Base-by-base conservation (phyloP, 2,113 vertebrate genomes). In the Serinus canaria region DNA sequence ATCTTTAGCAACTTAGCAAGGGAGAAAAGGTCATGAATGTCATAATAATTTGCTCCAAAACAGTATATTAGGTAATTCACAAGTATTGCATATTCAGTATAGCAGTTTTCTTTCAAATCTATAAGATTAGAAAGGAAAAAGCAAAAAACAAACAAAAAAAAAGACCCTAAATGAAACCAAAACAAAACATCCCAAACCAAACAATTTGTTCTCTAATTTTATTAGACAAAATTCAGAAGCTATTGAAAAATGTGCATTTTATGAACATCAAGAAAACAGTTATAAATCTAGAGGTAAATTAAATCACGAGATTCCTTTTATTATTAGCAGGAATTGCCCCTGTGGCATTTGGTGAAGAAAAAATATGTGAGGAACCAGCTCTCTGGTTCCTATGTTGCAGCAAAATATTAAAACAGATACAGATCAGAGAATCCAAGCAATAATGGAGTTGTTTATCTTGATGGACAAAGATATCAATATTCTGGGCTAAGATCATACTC, bases 151-250 rank as follows among this genome's bases (percentile, higher is more conserved):
- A 74, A 20, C 4, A 41, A 67, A 58, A 31, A n/a, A n/a, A n/a
- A 47, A 59, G 24, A 33, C 15, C 3, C 10, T 44, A 68, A 68
- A 68, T 17, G 17, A 44, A 68, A 77, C 21, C 9, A 28, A 52
- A 59, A 27, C 3, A 23, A 60, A 82, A 60, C 18, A 1, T 0
- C 2, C 13, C 3, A 31, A 49, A n/a, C 7, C 9, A 35, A 59
- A 43, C 25, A 50, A 59, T 7, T 16, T 21, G 6, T 64, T 87
- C 35, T 81, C 37, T 60, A 39, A 52, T 64, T 73, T 64, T 66
- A 37, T 43, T 69, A 41, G 17, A 17, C 7, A 24, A 16, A 88
- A 69, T n/a, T 76, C 21, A 72, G n/a, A 91, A 78, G 47, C 14
- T 78, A 9, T 30, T 81, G 17, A 52, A 77, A 95, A 78, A 66